Evolutionary conservation across 2,113 vertebrate species (phyloP).

Genomic region (Clarias gariepinus): DNA sequence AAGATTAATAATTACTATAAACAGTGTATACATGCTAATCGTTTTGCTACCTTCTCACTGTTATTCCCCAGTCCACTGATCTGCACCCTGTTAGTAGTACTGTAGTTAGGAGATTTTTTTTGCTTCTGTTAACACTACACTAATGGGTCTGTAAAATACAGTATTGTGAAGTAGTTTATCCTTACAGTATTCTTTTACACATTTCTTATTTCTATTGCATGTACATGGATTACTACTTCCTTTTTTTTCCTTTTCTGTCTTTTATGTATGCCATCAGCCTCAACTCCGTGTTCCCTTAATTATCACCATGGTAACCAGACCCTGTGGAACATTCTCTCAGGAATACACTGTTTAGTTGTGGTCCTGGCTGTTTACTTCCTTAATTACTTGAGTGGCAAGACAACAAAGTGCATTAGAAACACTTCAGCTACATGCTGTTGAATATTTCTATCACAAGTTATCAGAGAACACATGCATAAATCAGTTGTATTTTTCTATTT

Average conservation of each 20-base stretch:
- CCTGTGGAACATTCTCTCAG: not conserved
- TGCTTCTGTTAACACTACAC: not conserved
- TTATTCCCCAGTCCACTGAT: not conserved
- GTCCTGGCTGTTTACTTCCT: constrained; percentile 15
- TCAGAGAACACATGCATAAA: not conserved
- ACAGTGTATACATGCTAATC: not conserved
- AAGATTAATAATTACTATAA: not conserved
- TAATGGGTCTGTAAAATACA: not conserved
- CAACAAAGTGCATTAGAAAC: not conserved
- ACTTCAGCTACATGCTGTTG: not conserved
- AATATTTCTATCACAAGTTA: not conserved
- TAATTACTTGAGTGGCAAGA: constrained; percentile 14
- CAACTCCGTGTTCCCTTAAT: constrained; percentile 4
- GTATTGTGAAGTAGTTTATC: not conserved
- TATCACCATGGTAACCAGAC: constrained; percentile 33
- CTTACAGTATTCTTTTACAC: not conserved
- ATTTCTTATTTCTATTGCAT: not conserved
- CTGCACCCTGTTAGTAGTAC: not conserved
- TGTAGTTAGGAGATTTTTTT: not conserved
- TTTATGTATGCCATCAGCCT: not conserved
- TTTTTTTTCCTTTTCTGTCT: not conserved
- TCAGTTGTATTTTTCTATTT: not conserved
- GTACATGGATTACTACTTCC: not conserved
- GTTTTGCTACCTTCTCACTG: not conserved
- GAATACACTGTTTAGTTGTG: constrained; percentile 11